Percentiles rank a stretch among this genome's conserved stretches.
phyloP scores from a whole-genome alignment of 2,113 vertebrate genomes.

The Panurus biarmicus region DNA sequence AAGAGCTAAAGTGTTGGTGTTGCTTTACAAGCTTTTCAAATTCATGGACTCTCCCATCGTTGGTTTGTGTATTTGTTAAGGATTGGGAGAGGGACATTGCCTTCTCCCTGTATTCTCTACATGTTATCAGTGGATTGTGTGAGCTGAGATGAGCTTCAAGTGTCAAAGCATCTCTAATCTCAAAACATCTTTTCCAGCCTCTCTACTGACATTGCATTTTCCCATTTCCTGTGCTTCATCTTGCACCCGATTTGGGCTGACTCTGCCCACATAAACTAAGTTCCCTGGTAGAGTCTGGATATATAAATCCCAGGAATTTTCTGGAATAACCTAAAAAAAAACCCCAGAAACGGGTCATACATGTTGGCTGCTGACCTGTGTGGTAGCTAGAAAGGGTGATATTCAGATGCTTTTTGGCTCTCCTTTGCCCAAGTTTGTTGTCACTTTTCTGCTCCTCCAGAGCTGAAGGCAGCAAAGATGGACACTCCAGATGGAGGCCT shows the following conservation, averaged over 20 bases:
- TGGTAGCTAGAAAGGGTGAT: neutral
- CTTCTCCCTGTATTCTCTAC: neutral
- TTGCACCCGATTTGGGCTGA: neutral
- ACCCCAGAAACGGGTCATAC: neutral
- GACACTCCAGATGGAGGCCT: neutral
- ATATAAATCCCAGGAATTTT: neutral
- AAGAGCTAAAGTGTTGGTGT: neutral
- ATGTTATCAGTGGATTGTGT: neutral
- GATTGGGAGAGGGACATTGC: neutral
- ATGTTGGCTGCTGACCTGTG: neutral
- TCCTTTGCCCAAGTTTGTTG: neutral
- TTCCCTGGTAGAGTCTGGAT: neutral
- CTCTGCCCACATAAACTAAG: neutral
- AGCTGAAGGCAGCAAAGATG: neutral
- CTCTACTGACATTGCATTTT: neutral
- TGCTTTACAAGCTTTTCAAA: neutral
- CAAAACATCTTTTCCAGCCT: neutral
- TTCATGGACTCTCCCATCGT: neutral
- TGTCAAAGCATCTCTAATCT: neutral
- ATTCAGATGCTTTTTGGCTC: neutral
- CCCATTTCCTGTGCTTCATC: neutral
- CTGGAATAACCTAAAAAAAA: neutral
- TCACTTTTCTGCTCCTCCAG: neutral
- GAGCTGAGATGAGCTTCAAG: neutral
- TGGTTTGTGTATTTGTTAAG: neutral